These are phyloP conservation scores for Arizona elegans DNA, from an alignment of 2,113 vertebrate species.

Conservation along the genomic window DNA sequence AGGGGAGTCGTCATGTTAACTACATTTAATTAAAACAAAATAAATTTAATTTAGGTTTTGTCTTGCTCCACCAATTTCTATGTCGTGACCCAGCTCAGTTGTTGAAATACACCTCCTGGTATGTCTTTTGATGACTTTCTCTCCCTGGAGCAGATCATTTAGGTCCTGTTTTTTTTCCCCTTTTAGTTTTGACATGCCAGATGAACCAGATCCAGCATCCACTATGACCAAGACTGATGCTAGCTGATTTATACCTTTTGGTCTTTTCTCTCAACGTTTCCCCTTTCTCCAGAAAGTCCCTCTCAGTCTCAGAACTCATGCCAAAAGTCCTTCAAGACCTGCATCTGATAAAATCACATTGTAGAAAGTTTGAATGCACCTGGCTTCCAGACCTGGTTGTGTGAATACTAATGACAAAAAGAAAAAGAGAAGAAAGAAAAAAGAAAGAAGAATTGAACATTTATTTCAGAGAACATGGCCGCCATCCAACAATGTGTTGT, in stretches of 20 bases:
- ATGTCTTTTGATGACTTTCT: neutral
- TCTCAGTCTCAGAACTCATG: neutral
- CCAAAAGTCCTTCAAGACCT: conserved; percentile 38
- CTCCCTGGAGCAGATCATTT: neutral
- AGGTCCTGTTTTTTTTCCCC: neutral
- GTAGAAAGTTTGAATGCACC: conserved; percentile 39
- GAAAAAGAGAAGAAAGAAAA: neutral
- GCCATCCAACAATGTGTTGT: conserved; percentile 64
- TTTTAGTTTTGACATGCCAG: neutral
- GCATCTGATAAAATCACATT: conserved; percentile 45
- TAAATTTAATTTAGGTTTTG: neutral
- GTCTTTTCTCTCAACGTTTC: conserved; percentile 7
- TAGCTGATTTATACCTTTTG: neutral
- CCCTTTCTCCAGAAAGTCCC: conserved; percentile 9
- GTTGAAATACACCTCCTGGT: neutral
- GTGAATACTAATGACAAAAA: conserved; percentile 59
- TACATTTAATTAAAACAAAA: neutral
- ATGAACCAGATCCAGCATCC: neutral
- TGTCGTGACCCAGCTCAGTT: neutral
- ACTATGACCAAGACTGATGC: neutral
- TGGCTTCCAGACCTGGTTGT: conserved; percentile 58
- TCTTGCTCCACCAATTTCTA: neutral
- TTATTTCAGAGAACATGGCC: conserved; percentile 68
- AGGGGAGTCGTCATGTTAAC: neutral
- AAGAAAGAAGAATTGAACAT: conserved; percentile 53